These are phyloP conservation scores for Saturnia pavonia DNA, from an alignment of 2,888 invertebrate species.

Conservation along the genomic window DNA sequence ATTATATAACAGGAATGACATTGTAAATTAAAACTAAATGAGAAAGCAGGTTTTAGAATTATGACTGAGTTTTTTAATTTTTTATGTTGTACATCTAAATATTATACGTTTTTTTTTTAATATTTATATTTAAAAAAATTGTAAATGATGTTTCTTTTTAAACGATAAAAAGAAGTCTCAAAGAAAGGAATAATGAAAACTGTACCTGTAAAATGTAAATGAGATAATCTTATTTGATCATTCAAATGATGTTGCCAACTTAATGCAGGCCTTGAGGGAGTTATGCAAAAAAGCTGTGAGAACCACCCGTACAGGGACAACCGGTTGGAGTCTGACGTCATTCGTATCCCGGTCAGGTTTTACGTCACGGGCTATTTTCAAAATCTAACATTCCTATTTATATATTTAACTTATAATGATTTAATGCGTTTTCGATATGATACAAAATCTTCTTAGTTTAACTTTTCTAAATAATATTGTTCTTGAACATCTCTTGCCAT, in stretches of 20 bases:
- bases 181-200: background rate
- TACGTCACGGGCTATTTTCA: conserved; percentile 11
- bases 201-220: background rate
- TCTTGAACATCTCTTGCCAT: too few relatives aligned
- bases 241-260: background rate
- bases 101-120: too few relatives aligned
- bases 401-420: background rate
- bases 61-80: background rate
- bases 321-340: conserved; percentile 5
- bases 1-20: background rate
- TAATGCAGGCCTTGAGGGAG: conserved; percentile 7
- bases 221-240: background rate
- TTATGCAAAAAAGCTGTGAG: conserved; percentile 13
- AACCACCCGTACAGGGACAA: conserved; percentile 7
- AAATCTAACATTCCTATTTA: background rate
- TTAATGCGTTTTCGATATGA: background rate
- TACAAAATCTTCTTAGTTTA: too few relatives aligned
- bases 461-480: too few relatives aligned
- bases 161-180: background rate
- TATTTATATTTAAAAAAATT: too few relatives aligned
- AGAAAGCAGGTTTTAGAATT: background rate
- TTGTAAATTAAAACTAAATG: background rate
- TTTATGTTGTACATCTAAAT: too few relatives aligned
- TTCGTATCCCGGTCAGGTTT: background rate
- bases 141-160: background rate